A percentile compares a stretch with the other conserved stretches of the same genome.
Conservation (phyloP, 2,113 vertebrate species). For the Gopherus flavomarginatus region DNA sequence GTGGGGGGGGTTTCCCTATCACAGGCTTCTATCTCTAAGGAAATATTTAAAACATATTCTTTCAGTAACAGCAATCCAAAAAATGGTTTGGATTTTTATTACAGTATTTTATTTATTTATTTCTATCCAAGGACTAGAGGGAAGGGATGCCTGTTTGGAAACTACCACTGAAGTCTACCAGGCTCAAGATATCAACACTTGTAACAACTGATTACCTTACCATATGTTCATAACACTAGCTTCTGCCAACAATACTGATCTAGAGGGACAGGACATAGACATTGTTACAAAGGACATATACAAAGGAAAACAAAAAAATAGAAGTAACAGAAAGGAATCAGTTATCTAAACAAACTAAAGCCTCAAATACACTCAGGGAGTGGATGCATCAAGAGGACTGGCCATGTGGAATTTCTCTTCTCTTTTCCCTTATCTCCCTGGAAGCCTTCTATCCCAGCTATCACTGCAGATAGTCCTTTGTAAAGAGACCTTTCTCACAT, state of each 20-base stretch:
- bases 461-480: not conserved
- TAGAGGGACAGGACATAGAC: not conserved
- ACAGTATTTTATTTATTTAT: slow-evolving; percentile 4
- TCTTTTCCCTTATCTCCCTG: not conserved
- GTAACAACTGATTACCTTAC: slow-evolving; percentile 6
- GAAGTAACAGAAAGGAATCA: not conserved
- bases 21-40: not conserved
- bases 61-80: not conserved
- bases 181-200: not conserved
- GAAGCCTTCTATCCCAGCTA: not conserved
- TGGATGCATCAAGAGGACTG: not conserved
- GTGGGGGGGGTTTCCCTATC: no score
- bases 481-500: not conserved
- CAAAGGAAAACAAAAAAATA: not conserved
- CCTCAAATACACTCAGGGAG: not conserved
- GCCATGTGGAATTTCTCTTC: not conserved
- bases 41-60: not conserved
- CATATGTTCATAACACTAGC: not conserved
- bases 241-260: not conserved
- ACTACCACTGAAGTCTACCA: not conserved
- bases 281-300: not conserved
- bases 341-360: not conserved
- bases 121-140: not conserved
- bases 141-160: not conserved
- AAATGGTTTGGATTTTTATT: not conserved